These are phyloP conservation scores for Trissoscelio sp. DNA, from an alignment of 2,888 invertebrate species.

Conservation along the genomic window DNA sequence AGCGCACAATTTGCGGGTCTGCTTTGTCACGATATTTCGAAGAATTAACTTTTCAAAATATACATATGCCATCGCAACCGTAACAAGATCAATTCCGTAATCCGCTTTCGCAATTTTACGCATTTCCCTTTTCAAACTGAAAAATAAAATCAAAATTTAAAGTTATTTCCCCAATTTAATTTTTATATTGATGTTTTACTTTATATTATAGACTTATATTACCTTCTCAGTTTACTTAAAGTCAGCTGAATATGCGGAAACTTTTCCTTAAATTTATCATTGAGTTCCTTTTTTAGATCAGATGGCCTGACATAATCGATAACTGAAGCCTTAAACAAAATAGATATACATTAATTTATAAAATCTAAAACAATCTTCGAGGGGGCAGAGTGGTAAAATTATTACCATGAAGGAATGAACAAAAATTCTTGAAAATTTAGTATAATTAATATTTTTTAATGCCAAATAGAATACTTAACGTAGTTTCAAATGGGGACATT, in stretches of 20 bases:
- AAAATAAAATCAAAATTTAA: too few relatives aligned
- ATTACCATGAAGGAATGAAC: too few relatives aligned
- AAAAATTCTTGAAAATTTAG: too few relatives aligned
- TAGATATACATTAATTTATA: not conserved
- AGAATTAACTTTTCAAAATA: slow-evolving; percentile 98
- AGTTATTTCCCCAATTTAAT: too few relatives aligned
- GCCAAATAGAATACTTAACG: too few relatives aligned
- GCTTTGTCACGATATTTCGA: slow-evolving; percentile 95
- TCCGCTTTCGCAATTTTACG: slow-evolving; percentile 94
- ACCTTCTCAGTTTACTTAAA: slow-evolving; percentile 97
- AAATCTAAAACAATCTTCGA: too few relatives aligned
- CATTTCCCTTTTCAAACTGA: slow-evolving; percentile 98
- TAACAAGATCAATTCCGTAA: slow-evolving; percentile 92
- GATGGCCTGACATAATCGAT: slow-evolving; percentile 98
- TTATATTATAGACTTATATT: slow-evolving; percentile 65
- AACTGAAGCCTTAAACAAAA: slow-evolving; percentile 89
- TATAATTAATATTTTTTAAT: too few relatives aligned
- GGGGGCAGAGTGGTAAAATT: too few relatives aligned
- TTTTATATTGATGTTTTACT: not conserved
- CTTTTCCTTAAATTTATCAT: slow-evolving; percentile 97
- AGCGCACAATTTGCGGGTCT: slow-evolving; percentile 97
- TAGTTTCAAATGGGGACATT: too few relatives aligned
- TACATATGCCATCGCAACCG: slow-evolving; percentile 98
- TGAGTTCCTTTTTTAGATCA: slow-evolving; percentile 97
- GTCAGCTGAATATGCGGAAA: slow-evolving; percentile 98